These are phyloP conservation scores for Anolis sagrei DNA, from an alignment of 2,113 vertebrate species.

Conservation along the genomic window DNA sequence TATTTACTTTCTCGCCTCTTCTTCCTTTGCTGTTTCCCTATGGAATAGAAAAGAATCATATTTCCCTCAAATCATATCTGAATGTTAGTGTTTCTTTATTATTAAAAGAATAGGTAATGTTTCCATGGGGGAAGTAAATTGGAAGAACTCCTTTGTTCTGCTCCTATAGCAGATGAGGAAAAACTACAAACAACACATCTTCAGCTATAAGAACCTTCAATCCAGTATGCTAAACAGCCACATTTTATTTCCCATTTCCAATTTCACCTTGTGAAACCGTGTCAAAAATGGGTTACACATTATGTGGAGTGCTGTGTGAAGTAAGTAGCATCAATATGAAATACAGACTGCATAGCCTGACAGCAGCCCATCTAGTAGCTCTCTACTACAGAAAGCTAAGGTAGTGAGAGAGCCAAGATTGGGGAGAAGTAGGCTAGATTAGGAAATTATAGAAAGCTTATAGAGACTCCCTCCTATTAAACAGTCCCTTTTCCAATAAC, in stretches of 20 bases:
- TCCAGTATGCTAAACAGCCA: background rate
- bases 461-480: background rate
- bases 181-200: background rate
- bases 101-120: slow-evolving; percentile 30
- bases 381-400: background rate
- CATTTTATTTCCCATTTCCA: background rate
- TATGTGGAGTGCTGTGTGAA: background rate
- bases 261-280: background rate
- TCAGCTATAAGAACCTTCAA: slow-evolving; percentile 4
- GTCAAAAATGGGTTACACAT: background rate
- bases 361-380: too few relatives aligned
- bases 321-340: background rate
- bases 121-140: background rate
- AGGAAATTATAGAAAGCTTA: background rate
- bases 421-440: background rate
- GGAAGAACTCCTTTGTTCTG: slow-evolving; percentile 18
- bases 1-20: slow-evolving; percentile 53
- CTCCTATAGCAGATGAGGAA: background rate
- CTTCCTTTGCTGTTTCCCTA: slow-evolving; percentile 35
- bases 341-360: background rate
- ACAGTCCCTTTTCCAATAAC: background rate
- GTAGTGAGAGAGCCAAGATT: background rate
- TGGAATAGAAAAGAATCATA: slow-evolving; percentile 50
- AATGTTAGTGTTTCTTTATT: slow-evolving; percentile 32
- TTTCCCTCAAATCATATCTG: slow-evolving; percentile 26